phyloP scores from a whole-genome alignment of 1,140 invertebrate genomes.

The Trichonephila clavipes region DNA sequence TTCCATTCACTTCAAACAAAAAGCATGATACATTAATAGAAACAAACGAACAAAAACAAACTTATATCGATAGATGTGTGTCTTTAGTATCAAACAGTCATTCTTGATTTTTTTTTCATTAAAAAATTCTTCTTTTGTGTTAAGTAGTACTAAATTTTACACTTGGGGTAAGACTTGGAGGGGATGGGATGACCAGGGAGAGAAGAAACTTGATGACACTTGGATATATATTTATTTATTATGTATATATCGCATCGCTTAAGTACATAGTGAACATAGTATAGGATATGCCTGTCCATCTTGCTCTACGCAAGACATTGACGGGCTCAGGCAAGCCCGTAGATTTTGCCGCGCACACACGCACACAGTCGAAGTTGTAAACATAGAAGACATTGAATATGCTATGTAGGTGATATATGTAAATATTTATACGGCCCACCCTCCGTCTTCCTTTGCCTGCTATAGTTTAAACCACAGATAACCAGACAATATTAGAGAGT shows the following conservation, averaged over 20 bases:
- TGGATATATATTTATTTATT: slow-evolving; percentile 70
- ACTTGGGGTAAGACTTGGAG: not conserved
- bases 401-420: slow-evolving; percentile 53
- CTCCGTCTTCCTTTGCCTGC: slow-evolving; percentile 70
- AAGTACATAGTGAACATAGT: slow-evolving; percentile 75
- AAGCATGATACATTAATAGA: not conserved
- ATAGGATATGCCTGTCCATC: slow-evolving; percentile 73
- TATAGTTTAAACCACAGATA: slow-evolving; percentile 75
- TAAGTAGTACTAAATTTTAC: slow-evolving; percentile 64
- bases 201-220: slow-evolving; percentile 57
- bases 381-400: slow-evolving; percentile 55
- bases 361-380: slow-evolving; percentile 26
- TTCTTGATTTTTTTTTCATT: slow-evolving; percentile 65
- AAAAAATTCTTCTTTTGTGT: slow-evolving; percentile 61
- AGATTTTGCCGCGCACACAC: slow-evolving; percentile 47
- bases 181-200: slow-evolving; percentile 5
- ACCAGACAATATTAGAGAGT: slow-evolving; percentile 72
- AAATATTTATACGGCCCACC: slow-evolving; percentile 71
- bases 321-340: slow-evolving; percentile 65
- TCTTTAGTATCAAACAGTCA: slow-evolving; percentile 73
- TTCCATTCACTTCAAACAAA: not conserved
- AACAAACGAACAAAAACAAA: not conserved
- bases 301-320: not conserved
- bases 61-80: not conserved
- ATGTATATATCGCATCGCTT: slow-evolving; percentile 64